phyloP scores from a whole-genome alignment of 2,888 invertebrate species.

The Ornithoptera alexandrae region DNA sequence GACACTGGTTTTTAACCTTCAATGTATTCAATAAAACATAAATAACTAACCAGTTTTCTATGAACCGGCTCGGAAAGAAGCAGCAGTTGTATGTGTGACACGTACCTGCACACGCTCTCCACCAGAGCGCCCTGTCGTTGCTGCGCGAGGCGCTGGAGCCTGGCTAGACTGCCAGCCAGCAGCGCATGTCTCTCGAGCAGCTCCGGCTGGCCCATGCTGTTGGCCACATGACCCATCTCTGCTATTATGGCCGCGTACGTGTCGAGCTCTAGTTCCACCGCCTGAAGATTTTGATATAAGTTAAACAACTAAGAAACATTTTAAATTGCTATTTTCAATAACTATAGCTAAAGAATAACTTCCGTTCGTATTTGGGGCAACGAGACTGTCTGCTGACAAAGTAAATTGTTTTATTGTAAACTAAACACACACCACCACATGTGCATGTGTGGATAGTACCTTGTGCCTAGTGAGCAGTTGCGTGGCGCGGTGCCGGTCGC shows the following conservation, averaged over 20 bases:
- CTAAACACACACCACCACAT: no score
- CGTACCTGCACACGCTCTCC: constrained; percentile 88
- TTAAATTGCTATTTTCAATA: no score
- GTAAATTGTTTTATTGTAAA: no score
- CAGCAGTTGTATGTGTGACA: neutral
- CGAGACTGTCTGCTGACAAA: no score
- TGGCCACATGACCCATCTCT: constrained; percentile 94
- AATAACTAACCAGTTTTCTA: no score
- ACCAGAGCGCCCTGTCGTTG: constrained; percentile 91
- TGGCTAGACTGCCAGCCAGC: constrained; percentile 88
- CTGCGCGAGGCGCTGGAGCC: constrained; percentile 89
- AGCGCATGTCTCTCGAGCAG: constrained; percentile 83
- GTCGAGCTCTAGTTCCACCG: constrained; percentile 93
- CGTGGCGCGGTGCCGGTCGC: constrained; percentile 93
- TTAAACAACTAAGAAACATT: no score
- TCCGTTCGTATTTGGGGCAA: no score
- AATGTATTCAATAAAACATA: no score
- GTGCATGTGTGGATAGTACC: constrained; percentile 61
- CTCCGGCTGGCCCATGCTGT: constrained; percentile 88
- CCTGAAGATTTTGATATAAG: constrained; percentile 65
- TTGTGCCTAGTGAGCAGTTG: constrained; percentile 97
- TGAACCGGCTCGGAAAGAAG: no score
- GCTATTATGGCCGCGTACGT: constrained; percentile 94
- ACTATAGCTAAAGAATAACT: no score
- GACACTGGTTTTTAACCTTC: no score